Evolutionary conservation across 2,113 vertebrate species (phyloP).

Genomic region (Pitta sordida): DNA sequence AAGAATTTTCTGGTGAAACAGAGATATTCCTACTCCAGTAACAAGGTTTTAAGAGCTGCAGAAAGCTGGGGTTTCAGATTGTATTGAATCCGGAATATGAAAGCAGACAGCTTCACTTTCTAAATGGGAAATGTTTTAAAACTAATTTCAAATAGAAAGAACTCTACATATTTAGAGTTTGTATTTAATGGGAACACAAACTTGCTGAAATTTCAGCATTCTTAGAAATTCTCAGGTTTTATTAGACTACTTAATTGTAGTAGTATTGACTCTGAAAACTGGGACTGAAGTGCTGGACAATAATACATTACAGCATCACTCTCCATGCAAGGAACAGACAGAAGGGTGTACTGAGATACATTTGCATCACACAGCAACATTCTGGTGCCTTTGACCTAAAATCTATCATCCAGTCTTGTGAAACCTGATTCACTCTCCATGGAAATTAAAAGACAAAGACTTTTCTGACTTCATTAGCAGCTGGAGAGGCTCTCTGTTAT

Average conservation of each 20-base stretch:
- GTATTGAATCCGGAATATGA: neutral
- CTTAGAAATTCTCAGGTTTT: neutral
- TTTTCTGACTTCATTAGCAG: no score
- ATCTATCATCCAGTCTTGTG: no score
- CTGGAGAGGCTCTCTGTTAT: no score
- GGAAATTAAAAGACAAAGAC: no score
- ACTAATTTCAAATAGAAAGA: neutral
- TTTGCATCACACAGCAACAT: no score
- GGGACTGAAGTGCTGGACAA: neutral
- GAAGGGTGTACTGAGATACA: no score
- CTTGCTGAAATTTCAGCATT: neutral
- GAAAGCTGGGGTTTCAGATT: neutral
- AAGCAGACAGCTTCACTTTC: neutral
- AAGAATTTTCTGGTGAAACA: neutral
- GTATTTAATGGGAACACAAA: neutral
- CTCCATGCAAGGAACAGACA: no score
- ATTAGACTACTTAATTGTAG: neutral
- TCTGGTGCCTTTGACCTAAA: no score
- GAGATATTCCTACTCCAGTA: neutral
- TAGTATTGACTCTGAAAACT: neutral
- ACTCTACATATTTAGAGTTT: neutral
- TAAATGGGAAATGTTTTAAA: neutral
- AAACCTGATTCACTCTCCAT: no score
- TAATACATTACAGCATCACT: neutral
- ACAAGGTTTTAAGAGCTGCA: neutral